Percentiles rank a stretch among this genome's conserved stretches.
phyloP scores from a whole-genome alignment of 2,888 invertebrate genomes.

The Lepetodrilus schrolli region DNA sequence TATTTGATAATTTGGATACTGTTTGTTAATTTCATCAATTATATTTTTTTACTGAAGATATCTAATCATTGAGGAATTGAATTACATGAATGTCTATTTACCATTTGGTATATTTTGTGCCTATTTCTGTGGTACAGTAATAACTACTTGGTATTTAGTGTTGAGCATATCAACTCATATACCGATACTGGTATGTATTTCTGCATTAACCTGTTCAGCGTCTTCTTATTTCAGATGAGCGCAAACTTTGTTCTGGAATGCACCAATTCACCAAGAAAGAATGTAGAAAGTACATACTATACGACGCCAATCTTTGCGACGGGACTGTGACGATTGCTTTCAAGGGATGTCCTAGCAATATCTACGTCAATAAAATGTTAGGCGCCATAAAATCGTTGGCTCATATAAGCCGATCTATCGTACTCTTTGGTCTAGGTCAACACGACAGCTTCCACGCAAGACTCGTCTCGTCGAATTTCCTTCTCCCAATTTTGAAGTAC shows the following conservation, averaged over 20 bases:
- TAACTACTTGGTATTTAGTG: too few relatives aligned
- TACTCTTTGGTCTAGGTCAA: background rate
- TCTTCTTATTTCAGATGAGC: background rate
- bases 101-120: too few relatives aligned
- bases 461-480: background rate
- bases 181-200: too few relatives aligned
- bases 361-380: background rate
- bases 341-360: background rate
- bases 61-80: too few relatives aligned
- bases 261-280: background rate
- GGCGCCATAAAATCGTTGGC: background rate
- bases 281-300: background rate
- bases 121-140: too few relatives aligned
- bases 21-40: too few relatives aligned
- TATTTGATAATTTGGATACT: too few relatives aligned
- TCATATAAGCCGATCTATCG: background rate
- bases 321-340: background rate
- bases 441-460: background rate
- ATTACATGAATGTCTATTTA: too few relatives aligned
- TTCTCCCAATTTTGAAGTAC: background rate
- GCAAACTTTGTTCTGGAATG: background rate
- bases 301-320: background rate
- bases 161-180: too few relatives aligned
- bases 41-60: too few relatives aligned
- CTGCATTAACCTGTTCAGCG: too few relatives aligned